Base-by-base conservation (phyloP, 2,797 vertebrate genomes). In the Pangasius larnaudii region DNA sequence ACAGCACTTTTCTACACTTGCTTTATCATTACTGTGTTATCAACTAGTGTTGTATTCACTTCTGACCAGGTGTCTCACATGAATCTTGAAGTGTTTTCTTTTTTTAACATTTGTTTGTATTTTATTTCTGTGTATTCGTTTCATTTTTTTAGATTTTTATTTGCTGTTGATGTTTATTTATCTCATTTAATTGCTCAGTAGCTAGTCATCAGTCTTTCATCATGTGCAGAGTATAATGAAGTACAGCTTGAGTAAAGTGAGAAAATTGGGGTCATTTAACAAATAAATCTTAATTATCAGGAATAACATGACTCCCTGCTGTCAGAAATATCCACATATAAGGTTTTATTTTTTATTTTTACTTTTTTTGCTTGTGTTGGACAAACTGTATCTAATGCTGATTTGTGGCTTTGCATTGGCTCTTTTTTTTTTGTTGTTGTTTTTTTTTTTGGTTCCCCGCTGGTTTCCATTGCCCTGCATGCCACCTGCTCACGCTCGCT, bases 401-500 rank as follows among this genome's bases (percentile, higher is more conserved):
- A 94, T 93, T 89, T 93, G 86, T 95, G 92, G 94, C 94, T 94
- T 94, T 93, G 93, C 92, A 89, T 94, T 92, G 91, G 84, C 94
- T 94, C 93, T 93, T 49, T 85, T 74, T 92, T 42, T 84, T n/a
- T n/a, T n/a, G n/a, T 85, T 58, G 9, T 90, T 92, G 33, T 86
- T n/a, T n/a, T 87, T 49, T 83, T 42, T n/a, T 90, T 74, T 86
- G 75, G 77, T 92, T 89, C 90, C 84, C 65, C 30, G 56, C 92
- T 65, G 69, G 69, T 72, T 93, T 88, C 89, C 92, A 95, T 93
- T 93, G 94, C 95, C 94, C 95, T 96, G 95, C 95, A 96, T 95
- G 95, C 86, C 91, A 93, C 93, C 94, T 94, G 94, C 93, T 93
- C 92, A 89, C 91, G 92, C 94, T 94, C 94, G 92, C 84, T 79